These are phyloP conservation scores for Fringilla coelebs DNA, from an alignment of 2,797 vertebrate species.

Conservation along the genomic window DNA sequence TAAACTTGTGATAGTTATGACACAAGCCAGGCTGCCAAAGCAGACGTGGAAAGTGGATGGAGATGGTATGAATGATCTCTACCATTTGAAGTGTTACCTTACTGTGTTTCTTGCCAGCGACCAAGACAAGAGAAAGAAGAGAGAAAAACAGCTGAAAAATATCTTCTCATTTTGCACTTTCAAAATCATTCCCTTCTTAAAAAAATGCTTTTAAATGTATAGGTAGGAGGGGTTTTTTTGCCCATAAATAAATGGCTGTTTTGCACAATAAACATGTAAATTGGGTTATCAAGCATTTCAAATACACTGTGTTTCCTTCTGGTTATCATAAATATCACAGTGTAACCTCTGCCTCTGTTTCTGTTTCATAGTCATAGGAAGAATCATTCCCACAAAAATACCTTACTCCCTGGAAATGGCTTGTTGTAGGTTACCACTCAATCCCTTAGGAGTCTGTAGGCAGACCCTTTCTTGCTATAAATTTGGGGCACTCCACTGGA, in stretches of 20 bases:
- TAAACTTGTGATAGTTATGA: conserved; percentile 14
- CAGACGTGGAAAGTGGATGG: not conserved
- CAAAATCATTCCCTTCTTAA: not conserved
- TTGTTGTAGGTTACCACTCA: not conserved
- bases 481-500: conserved; percentile 4
- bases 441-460: not conserved
- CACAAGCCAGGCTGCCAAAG: conserved; percentile 4
- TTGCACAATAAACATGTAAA: conserved; percentile 1
- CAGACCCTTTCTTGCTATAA: not conserved
- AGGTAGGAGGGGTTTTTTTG: not conserved
- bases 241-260: not conserved
- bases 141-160: not conserved
- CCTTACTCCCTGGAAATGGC: not conserved
- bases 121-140: not conserved
- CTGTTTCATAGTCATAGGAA: not conserved
- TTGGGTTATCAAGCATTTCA: not conserved
- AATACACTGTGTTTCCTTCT: not conserved
- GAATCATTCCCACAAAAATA: not conserved
- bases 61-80: conserved; percentile 24
- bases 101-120: not conserved
- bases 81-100: not conserved
- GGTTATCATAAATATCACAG: not conserved
- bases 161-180: not conserved
- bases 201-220: not conserved
- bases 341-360: not conserved